Percentiles rank a stretch among this genome's conserved stretches.
phyloP scores from a whole-genome alignment of 2,888 invertebrate species.

The Meghimatium bilineatum region DNA sequence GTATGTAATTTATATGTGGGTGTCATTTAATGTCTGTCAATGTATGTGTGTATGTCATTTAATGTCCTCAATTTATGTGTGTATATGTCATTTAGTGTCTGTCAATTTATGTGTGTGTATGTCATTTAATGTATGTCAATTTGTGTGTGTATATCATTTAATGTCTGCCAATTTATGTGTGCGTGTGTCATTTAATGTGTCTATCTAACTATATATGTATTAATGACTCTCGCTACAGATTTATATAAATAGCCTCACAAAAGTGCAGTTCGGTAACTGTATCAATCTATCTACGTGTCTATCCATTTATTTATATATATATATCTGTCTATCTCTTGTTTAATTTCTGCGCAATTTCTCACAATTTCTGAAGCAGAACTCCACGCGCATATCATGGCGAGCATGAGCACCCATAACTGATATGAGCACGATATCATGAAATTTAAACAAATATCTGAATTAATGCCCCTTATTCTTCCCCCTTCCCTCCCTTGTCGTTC shows the following conservation, averaged over 20 bases:
- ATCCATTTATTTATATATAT: background rate
- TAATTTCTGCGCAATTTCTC: background rate
- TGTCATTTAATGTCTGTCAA: background rate
- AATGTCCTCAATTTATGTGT: background rate
- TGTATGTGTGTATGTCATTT: no score
- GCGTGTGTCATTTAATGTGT: background rate
- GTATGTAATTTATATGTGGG: background rate
- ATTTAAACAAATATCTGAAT: background rate
- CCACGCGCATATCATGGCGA: background rate
- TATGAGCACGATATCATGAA: background rate
- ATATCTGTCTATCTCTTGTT: background rate
- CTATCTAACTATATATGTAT: background rate
- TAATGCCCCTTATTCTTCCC: background rate
- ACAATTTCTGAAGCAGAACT: background rate
- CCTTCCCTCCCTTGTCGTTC: background rate
- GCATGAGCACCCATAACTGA: background rate
- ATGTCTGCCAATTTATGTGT: background rate
- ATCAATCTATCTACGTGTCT: background rate
- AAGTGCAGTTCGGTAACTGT: background rate
- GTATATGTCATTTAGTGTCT: background rate
- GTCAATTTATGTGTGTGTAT: background rate
- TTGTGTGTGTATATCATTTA: background rate
- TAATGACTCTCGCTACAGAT: background rate
- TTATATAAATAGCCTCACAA: no score
- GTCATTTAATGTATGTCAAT: background rate